These are phyloP conservation scores for Coregonus ussuriensis DNA, from an alignment of 2,797 vertebrate genomes.

Conservation along the genomic window DNA sequence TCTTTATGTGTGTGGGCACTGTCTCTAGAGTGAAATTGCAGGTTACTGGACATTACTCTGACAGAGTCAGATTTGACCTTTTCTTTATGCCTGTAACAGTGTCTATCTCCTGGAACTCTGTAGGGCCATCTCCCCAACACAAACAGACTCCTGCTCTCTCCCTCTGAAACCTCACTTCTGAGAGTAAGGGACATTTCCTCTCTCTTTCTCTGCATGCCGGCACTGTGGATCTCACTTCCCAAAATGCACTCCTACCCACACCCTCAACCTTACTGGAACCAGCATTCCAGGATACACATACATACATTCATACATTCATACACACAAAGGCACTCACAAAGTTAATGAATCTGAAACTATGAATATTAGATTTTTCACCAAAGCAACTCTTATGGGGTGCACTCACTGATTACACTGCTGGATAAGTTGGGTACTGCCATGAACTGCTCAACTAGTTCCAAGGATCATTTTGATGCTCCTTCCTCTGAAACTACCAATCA, in stretches of 20 bases:
- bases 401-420: neutral
- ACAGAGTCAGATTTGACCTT: neutral
- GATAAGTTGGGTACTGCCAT: neutral
- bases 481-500: constrained; percentile 28
- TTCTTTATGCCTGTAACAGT: constrained; percentile 2
- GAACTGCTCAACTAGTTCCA: neutral
- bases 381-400: neutral
- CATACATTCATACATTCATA: neutral
- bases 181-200: neutral
- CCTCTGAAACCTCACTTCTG: neutral
- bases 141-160: neutral
- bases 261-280: neutral
- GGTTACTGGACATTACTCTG: neutral
- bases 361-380: too few relatives aligned
- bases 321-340: neutral
- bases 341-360: neutral
- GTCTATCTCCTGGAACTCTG: neutral
- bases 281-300: neutral
- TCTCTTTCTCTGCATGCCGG: constrained; percentile 12
- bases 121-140: neutral
- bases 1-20: constrained; percentile 8
- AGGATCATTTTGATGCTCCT: constrained; percentile 19
- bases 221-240: constrained; percentile 57
- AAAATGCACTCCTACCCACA: constrained; percentile 17
- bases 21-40: neutral